Evolutionary conservation across 1,140 invertebrate species (phyloP), one percentile per base, ranked within the genome.

Genomic region (Wiebesia pumilae): DNA sequence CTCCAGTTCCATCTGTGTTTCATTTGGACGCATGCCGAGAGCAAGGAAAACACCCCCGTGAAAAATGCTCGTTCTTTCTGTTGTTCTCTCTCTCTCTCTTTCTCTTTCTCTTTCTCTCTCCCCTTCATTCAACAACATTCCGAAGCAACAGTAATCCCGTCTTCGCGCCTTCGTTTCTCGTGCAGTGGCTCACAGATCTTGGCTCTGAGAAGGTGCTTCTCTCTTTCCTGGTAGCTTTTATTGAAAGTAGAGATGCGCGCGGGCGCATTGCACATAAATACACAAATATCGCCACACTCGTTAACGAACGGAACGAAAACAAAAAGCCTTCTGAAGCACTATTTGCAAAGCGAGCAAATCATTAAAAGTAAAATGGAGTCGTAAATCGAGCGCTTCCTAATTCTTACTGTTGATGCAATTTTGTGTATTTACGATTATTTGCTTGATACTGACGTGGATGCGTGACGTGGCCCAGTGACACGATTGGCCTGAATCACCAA

Each of bases 361-460:
- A 83, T 83, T 75, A 83, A 58, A 73, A 73, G 38, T 51, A 54
- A 83, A 83, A 83, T 83, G 69, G 71, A 58, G 81, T 73, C 71
- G 73, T 43, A 73, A 75, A 58, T 62, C 82, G 51, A 83, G 82
- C 40, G 19, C 4, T 43, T 24, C 35, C 16, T 71, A 21, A 54
- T 40, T 6, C 6, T 12, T 12, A 54, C 14, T 62, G 54, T 38
- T 19, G 30, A 58, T 38, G 78, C 78, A 35, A 51, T 62, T 62
- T 40, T 35, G 24, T 38, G 3, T 62, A 27, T 80, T 78, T 78
- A 62, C 33, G 33, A 3, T 58, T 62, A 24, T 65, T 27, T 16
- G 19, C 30, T 38, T 80, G 1, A 65, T 40, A 30, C 47, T 33
- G 16, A 35, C 3, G 33, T 27, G 47, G 30, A 62, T 40, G 14